These are phyloP conservation scores for Brassicogethes aeneus DNA, from an alignment of 2,888 invertebrate genomes.

Conservation along the genomic window DNA sequence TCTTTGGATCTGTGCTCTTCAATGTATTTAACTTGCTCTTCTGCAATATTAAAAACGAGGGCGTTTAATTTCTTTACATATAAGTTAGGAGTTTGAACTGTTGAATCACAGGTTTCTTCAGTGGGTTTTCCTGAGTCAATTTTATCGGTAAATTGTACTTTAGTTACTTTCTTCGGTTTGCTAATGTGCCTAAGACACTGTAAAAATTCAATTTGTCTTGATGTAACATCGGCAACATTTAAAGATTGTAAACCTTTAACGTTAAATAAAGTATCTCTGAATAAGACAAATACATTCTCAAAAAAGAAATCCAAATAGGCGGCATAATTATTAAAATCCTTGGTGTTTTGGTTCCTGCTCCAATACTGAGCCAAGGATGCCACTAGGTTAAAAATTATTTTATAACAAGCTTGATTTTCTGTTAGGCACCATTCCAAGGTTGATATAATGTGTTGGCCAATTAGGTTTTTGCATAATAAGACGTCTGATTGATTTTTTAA, in stretches of 20 bases:
- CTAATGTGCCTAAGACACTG: conserved; percentile 38
- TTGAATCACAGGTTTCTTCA: neutral
- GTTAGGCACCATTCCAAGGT: conserved; percentile 43
- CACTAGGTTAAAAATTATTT: conserved; percentile 44
- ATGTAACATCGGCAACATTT: conserved; percentile 20
- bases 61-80: conserved; percentile 43
- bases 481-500: conserved; percentile 43
- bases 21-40: conserved; percentile 49
- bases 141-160: conserved; percentile 44
- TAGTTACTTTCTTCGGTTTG: conserved; percentile 42
- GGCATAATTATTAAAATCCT: conserved; percentile 31
- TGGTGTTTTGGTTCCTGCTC: conserved; percentile 39
- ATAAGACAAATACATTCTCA: conserved; percentile 32
- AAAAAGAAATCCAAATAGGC: conserved; percentile 38
- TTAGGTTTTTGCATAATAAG: conserved; percentile 38
- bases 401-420: conserved; percentile 37
- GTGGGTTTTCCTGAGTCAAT: conserved; percentile 2
- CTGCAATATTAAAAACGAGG: conserved; percentile 42
- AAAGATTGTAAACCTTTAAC: conserved; percentile 19
- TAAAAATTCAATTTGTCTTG: conserved; percentile 43
- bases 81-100: conserved; percentile 15
- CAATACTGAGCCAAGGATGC: conserved; percentile 48
- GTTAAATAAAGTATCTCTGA: conserved; percentile 27
- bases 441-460: conserved; percentile 40
- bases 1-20: conserved; percentile 38